Evolutionary conservation across 2,113 vertebrate genomes (phyloP).

Genomic region (Ameiurus melas): DNA sequence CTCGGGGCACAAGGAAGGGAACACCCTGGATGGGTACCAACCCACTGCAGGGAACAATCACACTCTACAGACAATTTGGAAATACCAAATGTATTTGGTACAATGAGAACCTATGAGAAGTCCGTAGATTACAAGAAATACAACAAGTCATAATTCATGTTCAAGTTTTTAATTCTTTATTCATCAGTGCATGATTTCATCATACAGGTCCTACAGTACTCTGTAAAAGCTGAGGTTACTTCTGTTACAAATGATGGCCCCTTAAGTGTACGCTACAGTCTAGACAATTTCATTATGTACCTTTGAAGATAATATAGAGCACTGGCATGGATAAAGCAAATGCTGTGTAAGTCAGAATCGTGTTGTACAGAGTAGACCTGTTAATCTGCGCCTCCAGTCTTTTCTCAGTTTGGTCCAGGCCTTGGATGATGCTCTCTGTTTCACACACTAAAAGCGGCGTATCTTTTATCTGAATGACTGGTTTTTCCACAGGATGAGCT

Average conservation of each 20-base stretch:
- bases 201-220: neutral
- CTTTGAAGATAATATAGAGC: constrained; percentile 84
- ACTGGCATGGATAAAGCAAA: constrained; percentile 79
- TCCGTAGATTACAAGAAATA: neutral
- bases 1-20: too few species aligned
- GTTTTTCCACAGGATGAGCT: constrained; percentile 52
- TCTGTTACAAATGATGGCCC: constrained; percentile 27
- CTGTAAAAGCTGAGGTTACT: constrained; percentile 17
- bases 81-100: too few species aligned
- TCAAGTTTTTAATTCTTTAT: constrained; percentile 33
- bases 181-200: constrained; percentile 1
- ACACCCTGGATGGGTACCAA: too few species aligned
- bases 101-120: too few species aligned
- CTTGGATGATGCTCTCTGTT: constrained; percentile 68
- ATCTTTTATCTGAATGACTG: constrained; percentile 53
- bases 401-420: constrained; percentile 76
- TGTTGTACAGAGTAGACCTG: constrained; percentile 78
- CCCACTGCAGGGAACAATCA: too few species aligned
- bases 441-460: constrained; percentile 62
- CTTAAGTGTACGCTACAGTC: neutral
- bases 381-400: constrained; percentile 80
- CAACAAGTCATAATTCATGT: neutral
- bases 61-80: too few species aligned
- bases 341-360: constrained; percentile 75
- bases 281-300: constrained; percentile 55